Evolutionary conservation across 2,113 vertebrate genomes (phyloP), one percentile per base, ranked within the genome.

Genomic region (Ardeotis arabs): DNA sequence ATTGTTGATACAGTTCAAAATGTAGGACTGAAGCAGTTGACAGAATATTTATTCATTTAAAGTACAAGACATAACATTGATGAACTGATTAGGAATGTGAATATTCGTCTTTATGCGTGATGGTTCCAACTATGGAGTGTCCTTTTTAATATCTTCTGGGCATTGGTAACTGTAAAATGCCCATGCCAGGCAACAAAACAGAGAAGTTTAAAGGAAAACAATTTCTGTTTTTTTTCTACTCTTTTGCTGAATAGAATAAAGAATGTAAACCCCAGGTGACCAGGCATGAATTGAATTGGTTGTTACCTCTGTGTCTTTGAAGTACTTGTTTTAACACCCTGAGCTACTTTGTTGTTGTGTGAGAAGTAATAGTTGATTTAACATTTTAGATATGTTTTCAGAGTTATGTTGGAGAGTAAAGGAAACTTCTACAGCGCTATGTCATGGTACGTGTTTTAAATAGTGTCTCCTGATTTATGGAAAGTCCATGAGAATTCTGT

Each of bases 41-140:
- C 21, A 82, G 50, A 81, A 85, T 95, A 53, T 66, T 93, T 89
- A 74, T 83, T 95, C 10, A 39, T 93, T 88, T 91, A 70, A 95
- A 94, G 17, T 84, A 49, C 50, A 89, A 85, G 29, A 28, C 45
- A 35, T 52, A 88, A 49, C 16, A 93, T 23, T 55, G 60, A 20
- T 66, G 66, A 28, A 73, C 28, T 78, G 12, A 20, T 76, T 83
- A 31, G 18, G 63, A 27, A 15, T 91, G 64, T 79, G 60, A 89
- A 87, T 92, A 72, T 94, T 39, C 93, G 33, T 63, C 12, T 80
- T 81, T 66, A 63, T 64, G 20, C 23, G 44, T 79, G 50, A 35
- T n/a, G 44, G 85, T 95, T 96, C 89, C 15, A 56, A 20, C 23
- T 16, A 6, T 73, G 60, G 24, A 44, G 87, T 56, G 25, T 78